These are phyloP conservation scores for Sarcophilus harrisii DNA, from an alignment of 2,797 vertebrate genomes.

Conservation along the genomic window DNA sequence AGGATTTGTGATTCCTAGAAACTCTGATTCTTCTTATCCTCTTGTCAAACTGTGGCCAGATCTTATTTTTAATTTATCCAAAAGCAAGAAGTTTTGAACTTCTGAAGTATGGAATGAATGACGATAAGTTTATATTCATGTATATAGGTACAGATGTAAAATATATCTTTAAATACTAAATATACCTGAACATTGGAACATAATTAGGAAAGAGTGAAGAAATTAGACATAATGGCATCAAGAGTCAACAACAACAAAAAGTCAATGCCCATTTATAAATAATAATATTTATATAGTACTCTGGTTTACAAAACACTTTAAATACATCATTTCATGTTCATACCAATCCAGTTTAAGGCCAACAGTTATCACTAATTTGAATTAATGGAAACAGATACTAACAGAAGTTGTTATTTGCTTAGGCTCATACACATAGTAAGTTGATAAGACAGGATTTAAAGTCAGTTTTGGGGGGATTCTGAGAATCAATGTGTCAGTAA, in stretches of 20 bases:
- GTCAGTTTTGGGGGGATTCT: neutral
- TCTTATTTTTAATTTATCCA: neutral
- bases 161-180: neutral
- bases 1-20: neutral
- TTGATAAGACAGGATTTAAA: neutral
- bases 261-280: neutral
- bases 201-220: neutral
- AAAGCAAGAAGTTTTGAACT: neutral
- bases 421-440: neutral
- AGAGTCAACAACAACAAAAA: neutral
- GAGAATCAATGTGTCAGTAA: neutral
- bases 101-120: neutral
- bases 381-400: neutral
- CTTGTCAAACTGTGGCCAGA: neutral
- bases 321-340: neutral
- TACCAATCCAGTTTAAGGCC: no score
- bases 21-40: neutral
- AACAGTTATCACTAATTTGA: neutral
- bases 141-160: neutral
- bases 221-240: neutral
- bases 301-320: neutral
- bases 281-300: neutral
- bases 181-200: neutral
- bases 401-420: neutral
- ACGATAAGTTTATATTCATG: neutral